Percentiles rank a stretch among this genome's conserved stretches.
phyloP scores from a whole-genome alignment of 2,113 vertebrate genomes.

The Pimephales promelas region DNA sequence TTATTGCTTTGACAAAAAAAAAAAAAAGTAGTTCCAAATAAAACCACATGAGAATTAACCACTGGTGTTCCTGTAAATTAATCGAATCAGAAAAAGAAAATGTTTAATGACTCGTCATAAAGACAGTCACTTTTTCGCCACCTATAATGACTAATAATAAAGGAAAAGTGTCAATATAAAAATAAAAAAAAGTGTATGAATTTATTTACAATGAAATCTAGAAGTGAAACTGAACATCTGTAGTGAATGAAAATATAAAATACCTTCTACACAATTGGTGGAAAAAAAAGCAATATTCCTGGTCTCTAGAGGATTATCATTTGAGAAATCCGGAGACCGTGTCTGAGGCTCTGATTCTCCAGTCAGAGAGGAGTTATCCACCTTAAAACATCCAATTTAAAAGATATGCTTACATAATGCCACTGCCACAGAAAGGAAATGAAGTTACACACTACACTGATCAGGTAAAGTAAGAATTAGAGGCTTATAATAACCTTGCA shows the following conservation, averaged over 20 bases:
- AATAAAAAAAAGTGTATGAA: background rate
- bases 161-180: background rate
- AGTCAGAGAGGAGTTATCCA: constrained; percentile 80
- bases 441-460: background rate
- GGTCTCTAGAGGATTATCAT: constrained; percentile 79
- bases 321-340: constrained; percentile 78
- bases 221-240: background rate
- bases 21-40: background rate
- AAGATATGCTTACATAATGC: background rate
- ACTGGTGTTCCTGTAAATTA: background rate
- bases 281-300: constrained; percentile 80
- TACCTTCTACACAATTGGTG: constrained; percentile 79
- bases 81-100: background rate
- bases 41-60: background rate
- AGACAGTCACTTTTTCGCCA: background rate
- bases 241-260: background rate
- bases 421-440: background rate
- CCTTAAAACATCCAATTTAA: constrained; percentile 58
- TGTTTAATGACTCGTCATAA: background rate
- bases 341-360: constrained; percentile 81
- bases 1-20: background rate
- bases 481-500: constrained; percentile 70
- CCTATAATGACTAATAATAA: background rate
- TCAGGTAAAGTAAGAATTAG: background rate
- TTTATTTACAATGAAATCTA: background rate